Percentiles rank a stretch among this genome's conserved stretches.
Evolutionary conservation across 2,113 vertebrate species (phyloP).

Genomic region (Orientallactaga bullata): DNA sequence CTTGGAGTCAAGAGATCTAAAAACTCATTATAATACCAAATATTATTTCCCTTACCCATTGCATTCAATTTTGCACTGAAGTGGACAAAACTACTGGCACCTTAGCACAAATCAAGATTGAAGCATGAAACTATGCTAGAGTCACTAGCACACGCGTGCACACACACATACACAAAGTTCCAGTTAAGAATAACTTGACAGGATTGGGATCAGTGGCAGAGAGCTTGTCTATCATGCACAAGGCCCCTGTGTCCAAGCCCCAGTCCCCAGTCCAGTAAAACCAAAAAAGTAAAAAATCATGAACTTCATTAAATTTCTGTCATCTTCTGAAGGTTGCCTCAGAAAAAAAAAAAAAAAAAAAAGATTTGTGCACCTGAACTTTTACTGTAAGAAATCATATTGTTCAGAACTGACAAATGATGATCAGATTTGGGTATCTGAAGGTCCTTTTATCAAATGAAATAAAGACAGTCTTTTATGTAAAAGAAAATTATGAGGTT

Average conservation of each 20-base stretch:
- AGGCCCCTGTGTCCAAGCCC: not conserved
- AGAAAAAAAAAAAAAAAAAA: conserved; percentile 32
- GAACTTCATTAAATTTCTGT: conserved; percentile 45
- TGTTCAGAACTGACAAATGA: conserved; percentile 33
- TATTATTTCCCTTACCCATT: conserved; percentile 34
- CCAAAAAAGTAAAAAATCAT: not conserved
- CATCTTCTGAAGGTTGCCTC: not conserved
- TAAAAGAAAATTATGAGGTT: conserved; percentile 43
- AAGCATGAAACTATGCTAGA: not conserved
- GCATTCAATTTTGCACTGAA: not conserved
- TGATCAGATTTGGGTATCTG: not conserved
- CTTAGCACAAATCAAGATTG: conserved; percentile 42
- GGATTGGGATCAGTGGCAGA: not conserved
- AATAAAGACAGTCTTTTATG: conserved; percentile 2
- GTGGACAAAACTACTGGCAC: not conserved
- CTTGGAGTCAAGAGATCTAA: not conserved
- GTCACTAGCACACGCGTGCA: not conserved
- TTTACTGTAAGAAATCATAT: conserved; percentile 36
- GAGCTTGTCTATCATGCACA: not conserved
- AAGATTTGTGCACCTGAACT: not conserved
- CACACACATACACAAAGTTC: not conserved
- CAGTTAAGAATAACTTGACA: conserved; percentile 9
- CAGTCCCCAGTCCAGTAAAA: not conserved
- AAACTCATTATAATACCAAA: conserved; percentile 10
- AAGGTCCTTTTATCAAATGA: conserved; percentile 34